Conservation (phyloP, 2,113 vertebrate genomes). For the Coryphaenoides rupestris region DNA sequence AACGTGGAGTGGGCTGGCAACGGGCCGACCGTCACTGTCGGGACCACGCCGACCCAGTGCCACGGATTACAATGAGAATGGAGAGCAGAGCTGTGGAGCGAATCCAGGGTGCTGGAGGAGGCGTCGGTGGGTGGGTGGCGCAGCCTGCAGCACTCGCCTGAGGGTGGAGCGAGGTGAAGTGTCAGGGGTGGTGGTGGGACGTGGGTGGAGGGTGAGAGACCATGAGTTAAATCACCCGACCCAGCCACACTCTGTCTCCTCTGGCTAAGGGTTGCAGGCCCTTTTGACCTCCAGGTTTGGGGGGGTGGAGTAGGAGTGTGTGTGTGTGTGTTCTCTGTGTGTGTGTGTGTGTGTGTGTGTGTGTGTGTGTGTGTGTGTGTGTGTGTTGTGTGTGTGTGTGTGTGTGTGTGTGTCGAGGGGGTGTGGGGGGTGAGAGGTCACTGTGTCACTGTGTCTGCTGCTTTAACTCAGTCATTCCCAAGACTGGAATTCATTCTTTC, state of each 20-base stretch:
- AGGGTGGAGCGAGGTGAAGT: neutral
- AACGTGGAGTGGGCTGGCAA: constrained; percentile 9
- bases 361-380: too few species aligned
- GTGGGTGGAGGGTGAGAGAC: neutral
- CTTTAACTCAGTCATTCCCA: constrained; percentile 26
- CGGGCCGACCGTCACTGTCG: neutral
- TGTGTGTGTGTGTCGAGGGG: too few species aligned
- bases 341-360: too few species aligned
- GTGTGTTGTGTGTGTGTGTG: too few species aligned
- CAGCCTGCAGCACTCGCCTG: neutral
- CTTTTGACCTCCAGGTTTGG: too few species aligned
- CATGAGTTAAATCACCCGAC: too few species aligned
- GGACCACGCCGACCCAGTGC: neutral
- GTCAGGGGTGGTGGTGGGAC: neutral
- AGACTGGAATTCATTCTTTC: constrained; percentile 2
- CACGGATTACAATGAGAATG: constrained; percentile 20
- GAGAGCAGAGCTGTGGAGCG: constrained; percentile 5
- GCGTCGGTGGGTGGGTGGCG: neutral
- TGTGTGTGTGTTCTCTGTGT: too few species aligned
- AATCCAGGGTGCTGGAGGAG: neutral
- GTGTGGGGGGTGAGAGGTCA: constrained; percentile 23
- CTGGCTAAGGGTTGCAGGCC: too few species aligned
- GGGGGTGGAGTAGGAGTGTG: too few species aligned
- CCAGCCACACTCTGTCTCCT: too few species aligned
- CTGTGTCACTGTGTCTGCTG: too few species aligned